Base-by-base conservation (phyloP, 1,140 invertebrate species). In the Hormaphis cornu region DNA sequence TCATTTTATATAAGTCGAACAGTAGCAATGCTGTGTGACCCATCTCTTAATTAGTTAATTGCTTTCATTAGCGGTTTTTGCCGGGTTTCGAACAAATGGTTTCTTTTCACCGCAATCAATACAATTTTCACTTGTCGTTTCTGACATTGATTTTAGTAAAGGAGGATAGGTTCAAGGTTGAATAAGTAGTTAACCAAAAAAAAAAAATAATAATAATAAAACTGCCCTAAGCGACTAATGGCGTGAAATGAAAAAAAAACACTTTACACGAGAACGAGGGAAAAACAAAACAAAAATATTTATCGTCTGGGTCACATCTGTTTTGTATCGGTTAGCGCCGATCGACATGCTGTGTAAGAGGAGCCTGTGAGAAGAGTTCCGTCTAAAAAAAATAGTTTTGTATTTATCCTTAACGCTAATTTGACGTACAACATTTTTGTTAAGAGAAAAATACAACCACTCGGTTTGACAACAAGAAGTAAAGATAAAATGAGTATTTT, bases 241-340 rank as follows among this genome's bases (percentile, higher is more conserved):
- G 33, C 14, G 26, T 2, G 40, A 14, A 6, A 46, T 44, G 46
- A 44, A 28, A 61, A 14, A 46, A 61, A 61, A 61, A 61, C 58
- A 33, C 42, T 46, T 12, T 46, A 46, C 4, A n/a, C 42, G 6
- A n/a, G 18, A 10, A n/a, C 5, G 16, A 16, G 42, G 16, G 18
- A 46, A 46, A 46, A 46, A 46, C 42, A 46, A 46, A 66, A 63
- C 48, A 22, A 35, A 16, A 50, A 48, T 50, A 33, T 50, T 50
- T 48, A 66, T 46, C 40, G 61, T 66, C 61, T 66, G 61, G 44
- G 14, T 22, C 61, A 48, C 61, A 66, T 66, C 61, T 66, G 61
- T 66, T 48, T 33, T 66, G 44, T 66, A 33, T 66, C 50, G 28
- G 44, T 50, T 66, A 48, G 28, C 61, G 61, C 20, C 28, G 28